Conservation (phyloP, 2,888 invertebrate species). For the Sepiola atlantica region DNA sequence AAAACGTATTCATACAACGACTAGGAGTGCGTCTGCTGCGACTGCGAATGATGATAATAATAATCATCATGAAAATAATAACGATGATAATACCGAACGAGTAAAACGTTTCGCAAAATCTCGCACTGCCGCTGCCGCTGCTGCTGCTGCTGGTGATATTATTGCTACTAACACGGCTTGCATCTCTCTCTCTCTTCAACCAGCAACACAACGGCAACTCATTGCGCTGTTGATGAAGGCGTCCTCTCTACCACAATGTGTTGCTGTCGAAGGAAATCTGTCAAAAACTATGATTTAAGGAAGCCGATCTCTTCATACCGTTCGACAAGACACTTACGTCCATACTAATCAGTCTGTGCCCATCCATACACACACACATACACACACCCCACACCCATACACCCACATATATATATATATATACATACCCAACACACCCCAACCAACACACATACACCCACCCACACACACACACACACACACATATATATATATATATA, state of each 20-base stretch:
- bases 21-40: background rate
- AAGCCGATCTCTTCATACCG: background rate
- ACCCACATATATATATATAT: too few relatives aligned
- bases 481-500: background rate
- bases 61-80: too few relatives aligned
- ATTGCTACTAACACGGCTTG: background rate
- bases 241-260: conserved; percentile 32
- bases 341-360: too few relatives aligned
- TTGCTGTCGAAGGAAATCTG: conserved; percentile 16
- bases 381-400: too few relatives aligned
- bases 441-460: too few relatives aligned
- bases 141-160: background rate
- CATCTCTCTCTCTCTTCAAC: conserved; percentile 13
- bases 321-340: background rate
- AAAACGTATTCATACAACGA: background rate
- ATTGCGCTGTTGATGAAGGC: conserved; percentile 18
- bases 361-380: too few relatives aligned
- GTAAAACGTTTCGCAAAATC: background rate
- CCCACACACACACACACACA: background rate
- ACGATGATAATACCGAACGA: background rate
- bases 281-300: background rate
- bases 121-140: background rate
- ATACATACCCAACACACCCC: too few relatives aligned
- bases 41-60: background rate
- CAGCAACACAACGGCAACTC: background rate